phyloP scores from a whole-genome alignment of 2,888 invertebrate genomes.

The Cosmorhoe ocellata region DNA sequence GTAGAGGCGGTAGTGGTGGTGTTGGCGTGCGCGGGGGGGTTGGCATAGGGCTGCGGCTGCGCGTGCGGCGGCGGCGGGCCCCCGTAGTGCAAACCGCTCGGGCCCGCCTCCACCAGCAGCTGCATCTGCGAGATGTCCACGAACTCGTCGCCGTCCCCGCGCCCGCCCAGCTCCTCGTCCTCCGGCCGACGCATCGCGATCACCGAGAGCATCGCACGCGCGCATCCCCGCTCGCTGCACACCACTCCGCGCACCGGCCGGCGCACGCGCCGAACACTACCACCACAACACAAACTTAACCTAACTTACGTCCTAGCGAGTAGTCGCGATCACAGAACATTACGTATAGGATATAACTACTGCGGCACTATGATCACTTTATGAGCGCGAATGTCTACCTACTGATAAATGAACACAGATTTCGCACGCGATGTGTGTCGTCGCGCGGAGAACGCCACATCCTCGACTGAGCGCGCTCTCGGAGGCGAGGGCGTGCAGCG shows the following conservation, averaged over 20 bases:
- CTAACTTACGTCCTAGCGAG: constrained; percentile 63
- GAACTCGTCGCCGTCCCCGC: constrained; percentile 86
- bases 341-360: constrained; percentile 59
- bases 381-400: constrained; percentile 65
- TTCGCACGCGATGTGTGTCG: constrained; percentile 72
- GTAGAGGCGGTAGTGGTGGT: constrained; percentile 47
- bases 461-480: constrained; percentile 83
- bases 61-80: constrained; percentile 75
- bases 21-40: constrained; percentile 67
- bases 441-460: constrained; percentile 77
- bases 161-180: constrained; percentile 83
- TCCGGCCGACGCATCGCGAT: constrained; percentile 90
- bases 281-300: constrained; percentile 41
- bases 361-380: constrained; percentile 59
- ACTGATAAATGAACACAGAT: constrained; percentile 79
- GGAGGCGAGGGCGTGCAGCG: constrained; percentile 71
- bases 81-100: constrained; percentile 75
- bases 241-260: constrained; percentile 47
- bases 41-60: constrained; percentile 71
- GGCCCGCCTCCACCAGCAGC: constrained; percentile 85
- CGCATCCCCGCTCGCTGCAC: constrained; percentile 72
- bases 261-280: constrained; percentile 26
- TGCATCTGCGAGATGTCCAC: constrained; percentile 93
- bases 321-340: constrained; percentile 78
- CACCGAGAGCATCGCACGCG: constrained; percentile 82